These are phyloP conservation scores for Paramuricea clavata DNA, from an alignment of 92 coral and sea anemone genomes.

Conservation along the genomic window DNA sequence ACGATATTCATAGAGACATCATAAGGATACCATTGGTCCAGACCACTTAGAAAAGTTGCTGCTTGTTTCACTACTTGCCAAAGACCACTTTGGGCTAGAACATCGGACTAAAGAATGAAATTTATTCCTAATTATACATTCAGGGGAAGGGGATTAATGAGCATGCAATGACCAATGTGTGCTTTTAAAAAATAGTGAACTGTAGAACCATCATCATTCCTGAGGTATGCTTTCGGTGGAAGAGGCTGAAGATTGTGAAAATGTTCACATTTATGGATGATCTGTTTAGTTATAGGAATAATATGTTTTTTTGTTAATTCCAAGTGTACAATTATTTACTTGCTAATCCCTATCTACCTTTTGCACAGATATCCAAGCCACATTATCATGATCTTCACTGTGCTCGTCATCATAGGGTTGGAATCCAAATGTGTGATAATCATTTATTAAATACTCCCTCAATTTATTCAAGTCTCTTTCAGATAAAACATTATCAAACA, in stretches of 20 bases:
- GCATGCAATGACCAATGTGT: too few species aligned
- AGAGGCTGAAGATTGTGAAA: too few species aligned
- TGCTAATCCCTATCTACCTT: conserved; percentile 58
- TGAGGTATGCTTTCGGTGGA: too few species aligned
- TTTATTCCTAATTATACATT: background rate
- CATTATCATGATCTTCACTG: conserved; percentile 92
- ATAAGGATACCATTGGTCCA: conserved; percentile 88
- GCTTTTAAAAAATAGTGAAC: too few species aligned
- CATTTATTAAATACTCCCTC: conserved; percentile 76
- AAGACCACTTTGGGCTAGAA: conserved; percentile 79
- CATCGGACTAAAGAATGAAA: conserved; percentile 67
- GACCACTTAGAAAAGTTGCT: conserved; percentile 80
- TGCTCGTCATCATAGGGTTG: conserved; percentile 70
- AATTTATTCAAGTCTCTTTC: conserved; percentile 78
- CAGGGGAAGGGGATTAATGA: too few species aligned
- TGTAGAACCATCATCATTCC: too few species aligned
- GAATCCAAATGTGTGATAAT: conserved; percentile 76
- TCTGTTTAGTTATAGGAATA: too few species aligned
- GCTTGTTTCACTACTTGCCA: conserved; percentile 84
- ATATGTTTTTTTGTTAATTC: too few species aligned
- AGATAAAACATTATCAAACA: conserved; percentile 84
- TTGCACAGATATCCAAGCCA: conserved; percentile 85
- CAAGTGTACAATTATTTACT: background rate
- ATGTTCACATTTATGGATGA: too few species aligned
- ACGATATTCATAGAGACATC: conserved; percentile 97